These are phyloP conservation scores for Apotomis betuletana DNA, from an alignment of 2,888 invertebrate species.

Conservation along the genomic window DNA sequence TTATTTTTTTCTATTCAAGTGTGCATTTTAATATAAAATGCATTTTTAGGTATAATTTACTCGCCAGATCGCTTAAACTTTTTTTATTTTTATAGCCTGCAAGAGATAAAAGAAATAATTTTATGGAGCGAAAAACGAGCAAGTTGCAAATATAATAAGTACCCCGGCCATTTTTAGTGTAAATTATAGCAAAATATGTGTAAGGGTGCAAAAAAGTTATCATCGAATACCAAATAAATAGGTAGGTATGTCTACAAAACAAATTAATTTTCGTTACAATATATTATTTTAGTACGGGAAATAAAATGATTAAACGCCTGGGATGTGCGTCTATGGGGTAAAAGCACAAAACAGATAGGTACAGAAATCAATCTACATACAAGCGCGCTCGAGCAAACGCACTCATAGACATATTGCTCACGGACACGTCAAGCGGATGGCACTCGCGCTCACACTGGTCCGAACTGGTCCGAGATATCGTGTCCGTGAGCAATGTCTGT, in stretches of 20 bases:
- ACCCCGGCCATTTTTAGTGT: neutral
- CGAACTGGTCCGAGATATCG: too few relatives aligned
- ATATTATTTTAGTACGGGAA: too few relatives aligned
- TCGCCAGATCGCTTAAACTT: slow-evolving; percentile 26
- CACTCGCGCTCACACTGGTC: too few relatives aligned
- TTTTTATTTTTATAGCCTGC: slow-evolving; percentile 32
- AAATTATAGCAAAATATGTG: slow-evolving; percentile 9
- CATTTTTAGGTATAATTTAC: slow-evolving; percentile 34
- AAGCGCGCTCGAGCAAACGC: too few relatives aligned
- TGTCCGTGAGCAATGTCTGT: too few relatives aligned
- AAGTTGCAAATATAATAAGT: neutral
- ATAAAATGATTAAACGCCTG: too few relatives aligned
- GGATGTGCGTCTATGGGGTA: too few relatives aligned
- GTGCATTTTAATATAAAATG: slow-evolving; percentile 38
- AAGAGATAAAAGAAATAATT: slow-evolving; percentile 26
- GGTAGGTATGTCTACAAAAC: neutral
- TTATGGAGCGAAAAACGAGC: neutral
- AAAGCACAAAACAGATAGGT: too few relatives aligned
- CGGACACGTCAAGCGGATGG: too few relatives aligned
- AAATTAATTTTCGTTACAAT: too few relatives aligned
- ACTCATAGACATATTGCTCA: too few relatives aligned
- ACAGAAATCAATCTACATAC: too few relatives aligned
- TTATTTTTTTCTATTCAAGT: slow-evolving; percentile 17
- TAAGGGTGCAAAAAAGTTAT: slow-evolving; percentile 12
- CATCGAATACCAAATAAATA: neutral